Evolutionary conservation across 2,888 invertebrate genomes (phyloP).

Genomic region (Carpatolechia fugitivella): DNA sequence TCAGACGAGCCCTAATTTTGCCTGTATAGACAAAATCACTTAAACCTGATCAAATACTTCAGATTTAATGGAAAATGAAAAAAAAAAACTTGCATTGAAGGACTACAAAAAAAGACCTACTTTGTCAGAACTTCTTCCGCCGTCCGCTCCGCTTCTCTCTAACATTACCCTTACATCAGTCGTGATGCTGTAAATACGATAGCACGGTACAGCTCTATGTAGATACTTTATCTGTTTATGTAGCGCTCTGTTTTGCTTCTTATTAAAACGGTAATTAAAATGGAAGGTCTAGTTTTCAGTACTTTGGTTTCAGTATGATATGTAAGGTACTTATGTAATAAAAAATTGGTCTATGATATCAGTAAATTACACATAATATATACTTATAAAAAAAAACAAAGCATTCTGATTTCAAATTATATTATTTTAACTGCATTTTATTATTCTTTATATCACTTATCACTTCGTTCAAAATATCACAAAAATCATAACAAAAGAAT

Average conservation of each 20-base stretch:
- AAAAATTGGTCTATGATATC: too few species aligned
- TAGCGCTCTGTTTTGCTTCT: slow-evolving; percentile 39
- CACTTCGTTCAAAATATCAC: neutral
- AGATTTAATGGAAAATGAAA: too few species aligned
- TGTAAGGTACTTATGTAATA: too few species aligned
- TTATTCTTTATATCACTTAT: too few species aligned
- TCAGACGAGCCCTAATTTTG: slow-evolving; percentile 47
- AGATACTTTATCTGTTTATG: slow-evolving; percentile 60
- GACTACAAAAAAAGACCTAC: neutral
- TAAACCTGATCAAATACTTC: too few species aligned
- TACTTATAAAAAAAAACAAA: too few species aligned
- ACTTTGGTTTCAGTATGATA: too few species aligned
- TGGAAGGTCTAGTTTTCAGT: slow-evolving; percentile 1
- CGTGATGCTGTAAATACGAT: slow-evolving; percentile 49
- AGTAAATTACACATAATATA: too few species aligned
- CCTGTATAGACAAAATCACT: too few species aligned
- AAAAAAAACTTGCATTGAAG: neutral
- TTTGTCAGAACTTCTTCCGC: neutral
- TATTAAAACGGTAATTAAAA: slow-evolving; percentile 35
- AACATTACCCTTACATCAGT: slow-evolving; percentile 32
- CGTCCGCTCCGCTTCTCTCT: slow-evolving; percentile 25
- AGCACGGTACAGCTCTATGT: slow-evolving; percentile 48
- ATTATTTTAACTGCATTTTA: too few species aligned
- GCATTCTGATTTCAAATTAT: too few species aligned
- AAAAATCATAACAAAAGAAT: neutral